Evolutionary conservation across 2,888 invertebrate species (phyloP).

Genomic region (Yponomeuta sedellus): DNA sequence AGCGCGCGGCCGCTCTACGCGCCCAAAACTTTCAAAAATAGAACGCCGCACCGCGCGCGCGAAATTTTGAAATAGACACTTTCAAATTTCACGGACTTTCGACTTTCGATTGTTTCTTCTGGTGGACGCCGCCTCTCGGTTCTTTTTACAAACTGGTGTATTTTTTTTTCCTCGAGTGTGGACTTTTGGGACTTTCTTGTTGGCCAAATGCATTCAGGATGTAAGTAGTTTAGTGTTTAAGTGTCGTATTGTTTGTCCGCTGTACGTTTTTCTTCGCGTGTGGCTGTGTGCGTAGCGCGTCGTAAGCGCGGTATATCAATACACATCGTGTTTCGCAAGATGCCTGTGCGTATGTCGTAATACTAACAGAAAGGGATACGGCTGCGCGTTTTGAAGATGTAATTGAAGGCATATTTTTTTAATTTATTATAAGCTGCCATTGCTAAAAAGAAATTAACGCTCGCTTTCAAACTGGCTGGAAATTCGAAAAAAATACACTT

Average conservation of each 20-base stretch:
- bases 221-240: slow-evolving; percentile 54
- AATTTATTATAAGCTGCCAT: neutral
- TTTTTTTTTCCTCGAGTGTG: neutral
- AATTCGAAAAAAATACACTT: neutral
- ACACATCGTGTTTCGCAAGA: slow-evolving; percentile 11
- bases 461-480: neutral
- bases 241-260: slow-evolving; percentile 62
- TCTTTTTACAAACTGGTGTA: neutral
- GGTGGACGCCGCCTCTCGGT: neutral
- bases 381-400: neutral
- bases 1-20: slow-evolving; percentile 66
- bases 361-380: slow-evolving; percentile 1
- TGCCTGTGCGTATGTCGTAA: slow-evolving; percentile 8
- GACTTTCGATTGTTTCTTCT: slow-evolving; percentile 4
- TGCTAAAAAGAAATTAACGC: neutral
- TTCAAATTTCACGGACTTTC: slow-evolving; percentile 17
- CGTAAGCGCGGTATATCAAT: slow-evolving; percentile 12
- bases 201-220: slow-evolving; percentile 31
- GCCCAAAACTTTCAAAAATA: slow-evolving; percentile 64
- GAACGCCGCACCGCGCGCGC: slow-evolving; percentile 29
- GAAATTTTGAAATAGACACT: slow-evolving; percentile 31
- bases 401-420: neutral
- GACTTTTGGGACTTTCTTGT: slow-evolving; percentile 10
- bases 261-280: slow-evolving; percentile 27
- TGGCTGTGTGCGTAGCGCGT: slow-evolving; percentile 7